These are phyloP conservation scores for Apeira syringaria DNA, from an alignment of 2,888 invertebrate species.

Conservation along the genomic window DNA sequence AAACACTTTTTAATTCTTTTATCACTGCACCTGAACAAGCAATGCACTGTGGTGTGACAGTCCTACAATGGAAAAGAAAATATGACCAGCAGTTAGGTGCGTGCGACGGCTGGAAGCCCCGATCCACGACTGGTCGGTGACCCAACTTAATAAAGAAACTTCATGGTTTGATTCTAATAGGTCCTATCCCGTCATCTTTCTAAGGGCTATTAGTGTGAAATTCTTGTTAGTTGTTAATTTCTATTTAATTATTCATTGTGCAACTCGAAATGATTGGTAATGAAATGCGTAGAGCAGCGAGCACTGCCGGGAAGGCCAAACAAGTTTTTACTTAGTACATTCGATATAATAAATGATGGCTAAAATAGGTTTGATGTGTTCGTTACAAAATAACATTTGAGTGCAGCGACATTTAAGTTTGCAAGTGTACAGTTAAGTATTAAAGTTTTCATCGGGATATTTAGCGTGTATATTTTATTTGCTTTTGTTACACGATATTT, in stretches of 20 bases:
- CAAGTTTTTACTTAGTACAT: not conserved
- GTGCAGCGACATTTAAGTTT: no score
- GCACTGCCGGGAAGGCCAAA: not conserved
- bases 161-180: conserved; percentile 10
- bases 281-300: not conserved
- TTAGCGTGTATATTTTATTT: no score
- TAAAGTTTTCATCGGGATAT: no score
- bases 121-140: conserved; percentile 12
- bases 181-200: conserved; percentile 9
- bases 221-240: conserved; percentile 1
- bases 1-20: conserved; percentile 1
- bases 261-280: conserved; percentile 1
- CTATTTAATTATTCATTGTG: conserved; percentile 8
- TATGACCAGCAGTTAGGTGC: no score
- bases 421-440: no score
- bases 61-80: no score
- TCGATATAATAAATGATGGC: no score
- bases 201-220: conserved; percentile 9
- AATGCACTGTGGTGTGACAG: conserved; percentile 7
- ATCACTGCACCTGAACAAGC: conserved; percentile 16
- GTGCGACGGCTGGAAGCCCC: conserved; percentile 15
- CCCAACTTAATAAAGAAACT: not conserved
- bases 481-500: no score
- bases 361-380: no score
- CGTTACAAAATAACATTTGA: no score